These are phyloP conservation scores for Noturus placidus DNA, from an alignment of 2,113 vertebrate species.

Conservation along the genomic window DNA sequence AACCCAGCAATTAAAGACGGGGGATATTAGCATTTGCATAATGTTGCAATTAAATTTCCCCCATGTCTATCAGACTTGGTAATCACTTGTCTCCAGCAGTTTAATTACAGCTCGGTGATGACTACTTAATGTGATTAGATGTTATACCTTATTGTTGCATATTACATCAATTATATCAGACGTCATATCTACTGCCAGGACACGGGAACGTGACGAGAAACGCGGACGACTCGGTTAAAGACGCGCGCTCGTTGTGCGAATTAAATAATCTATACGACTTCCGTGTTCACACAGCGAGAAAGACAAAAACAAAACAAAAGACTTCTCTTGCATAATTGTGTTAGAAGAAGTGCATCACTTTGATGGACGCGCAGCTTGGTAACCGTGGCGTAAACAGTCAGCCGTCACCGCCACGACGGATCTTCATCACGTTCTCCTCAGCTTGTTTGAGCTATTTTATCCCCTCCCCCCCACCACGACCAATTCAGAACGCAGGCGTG, in stretches of 20 bases:
- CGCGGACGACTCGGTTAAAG: constrained; percentile 41
- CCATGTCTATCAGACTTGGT: constrained; percentile 71
- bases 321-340: constrained; percentile 75
- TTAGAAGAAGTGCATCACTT: constrained; percentile 70
- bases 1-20: constrained; percentile 66
- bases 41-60: constrained; percentile 72
- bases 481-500: constrained; percentile 62
- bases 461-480: background rate
- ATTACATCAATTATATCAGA: constrained; percentile 74
- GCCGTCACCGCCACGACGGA: background rate
- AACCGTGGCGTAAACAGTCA: constrained; percentile 41
- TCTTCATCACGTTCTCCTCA: constrained; percentile 15
- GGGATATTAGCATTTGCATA: constrained; percentile 75
- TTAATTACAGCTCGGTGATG: constrained; percentile 77
- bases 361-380: constrained; percentile 65
- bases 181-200: constrained; percentile 66
- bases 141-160: constrained; percentile 77
- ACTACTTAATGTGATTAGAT: constrained; percentile 76
- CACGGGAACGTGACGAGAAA: constrained; percentile 53
- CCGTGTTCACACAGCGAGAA: constrained; percentile 41
- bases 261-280: constrained; percentile 70
- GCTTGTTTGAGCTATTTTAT: background rate
- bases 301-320: constrained; percentile 43
- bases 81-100: constrained; percentile 78
- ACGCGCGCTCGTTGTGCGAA: constrained; percentile 71